Conservation (phyloP, 1,140 invertebrate species). For the Papilio polytes region DNA sequence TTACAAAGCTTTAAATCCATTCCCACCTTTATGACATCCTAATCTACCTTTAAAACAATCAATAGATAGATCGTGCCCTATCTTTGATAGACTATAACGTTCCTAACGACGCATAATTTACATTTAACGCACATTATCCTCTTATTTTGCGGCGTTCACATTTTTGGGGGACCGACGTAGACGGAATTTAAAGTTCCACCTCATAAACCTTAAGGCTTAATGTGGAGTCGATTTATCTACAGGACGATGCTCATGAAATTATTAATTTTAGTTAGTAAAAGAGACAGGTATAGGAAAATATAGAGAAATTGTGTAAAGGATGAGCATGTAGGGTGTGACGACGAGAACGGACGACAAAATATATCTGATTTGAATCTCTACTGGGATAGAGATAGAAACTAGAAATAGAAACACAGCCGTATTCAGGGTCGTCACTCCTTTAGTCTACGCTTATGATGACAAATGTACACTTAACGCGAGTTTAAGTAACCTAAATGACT, state of each 20-base stretch:
- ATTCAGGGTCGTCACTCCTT: too few relatives aligned
- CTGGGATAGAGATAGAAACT: too few relatives aligned
- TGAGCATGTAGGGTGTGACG: too few relatives aligned
- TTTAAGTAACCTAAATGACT: background rate
- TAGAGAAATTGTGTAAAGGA: too few relatives aligned
- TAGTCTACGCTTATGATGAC: background rate
- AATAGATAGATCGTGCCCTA: background rate
- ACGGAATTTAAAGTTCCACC: slow-evolving; percentile 37
- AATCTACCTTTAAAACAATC: background rate
- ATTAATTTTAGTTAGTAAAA: slow-evolving; percentile 14
- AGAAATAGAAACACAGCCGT: too few relatives aligned
- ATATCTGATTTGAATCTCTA: too few relatives aligned
- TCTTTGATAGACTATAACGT: slow-evolving; percentile 18
- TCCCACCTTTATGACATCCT: background rate
- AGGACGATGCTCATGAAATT: background rate
- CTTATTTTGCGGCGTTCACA: slow-evolving; percentile 29
- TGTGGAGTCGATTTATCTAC: slow-evolving; percentile 26
- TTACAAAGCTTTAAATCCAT: background rate
- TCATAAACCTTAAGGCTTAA: slow-evolving; percentile 34
- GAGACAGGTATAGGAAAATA: too few relatives aligned
- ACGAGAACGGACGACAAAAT: too few relatives aligned
- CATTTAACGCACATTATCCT: slow-evolving; percentile 33
- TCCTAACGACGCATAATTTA: slow-evolving; percentile 34
- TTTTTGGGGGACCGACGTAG: slow-evolving; percentile 25
- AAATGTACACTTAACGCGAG: background rate